Evolutionary conservation across 2,888 invertebrate species (phyloP).

Genomic region (Odontomyia ornata): DNA sequence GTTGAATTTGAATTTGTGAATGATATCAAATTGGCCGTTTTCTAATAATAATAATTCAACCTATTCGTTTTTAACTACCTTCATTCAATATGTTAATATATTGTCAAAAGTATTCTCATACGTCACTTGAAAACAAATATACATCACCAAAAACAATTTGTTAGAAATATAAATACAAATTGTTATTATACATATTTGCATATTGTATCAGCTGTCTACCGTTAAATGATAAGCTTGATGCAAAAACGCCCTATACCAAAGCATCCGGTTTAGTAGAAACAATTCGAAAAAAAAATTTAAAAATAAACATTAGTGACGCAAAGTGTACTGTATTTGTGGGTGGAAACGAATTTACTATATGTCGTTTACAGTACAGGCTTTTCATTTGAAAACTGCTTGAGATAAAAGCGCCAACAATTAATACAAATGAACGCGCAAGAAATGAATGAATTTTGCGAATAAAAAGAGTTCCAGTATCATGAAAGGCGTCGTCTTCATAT

Average conservation of each 20-base stretch:
- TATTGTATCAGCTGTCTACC: not conserved
- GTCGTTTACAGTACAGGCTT: not conserved
- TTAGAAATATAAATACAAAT: no score
- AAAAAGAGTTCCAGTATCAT: not conserved
- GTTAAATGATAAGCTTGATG: not conserved
- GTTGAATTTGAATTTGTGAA: no score
- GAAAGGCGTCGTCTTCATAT: conserved; percentile 1
- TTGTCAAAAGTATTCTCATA: no score
- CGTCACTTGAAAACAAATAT: no score
- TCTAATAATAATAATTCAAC: no score
- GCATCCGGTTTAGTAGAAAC: no score
- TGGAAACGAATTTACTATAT: not conserved
- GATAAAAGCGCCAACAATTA: not conserved
- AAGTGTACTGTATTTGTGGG: not conserved
- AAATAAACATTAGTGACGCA: not conserved
- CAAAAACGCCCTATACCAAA: no score
- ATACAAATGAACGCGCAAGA: not conserved
- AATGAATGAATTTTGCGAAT: conserved; percentile 12
- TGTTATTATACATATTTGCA: not conserved
- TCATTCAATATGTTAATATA: no score
- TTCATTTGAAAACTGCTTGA: not conserved
- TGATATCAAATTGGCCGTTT: no score
- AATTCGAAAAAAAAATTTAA: not conserved
- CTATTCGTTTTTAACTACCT: no score
- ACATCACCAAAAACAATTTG: no score